Evolutionary conservation across 2,888 invertebrate genomes (phyloP), one percentile per base, ranked within the genome.

Genomic region (Drosophila glabriapex): DNA sequence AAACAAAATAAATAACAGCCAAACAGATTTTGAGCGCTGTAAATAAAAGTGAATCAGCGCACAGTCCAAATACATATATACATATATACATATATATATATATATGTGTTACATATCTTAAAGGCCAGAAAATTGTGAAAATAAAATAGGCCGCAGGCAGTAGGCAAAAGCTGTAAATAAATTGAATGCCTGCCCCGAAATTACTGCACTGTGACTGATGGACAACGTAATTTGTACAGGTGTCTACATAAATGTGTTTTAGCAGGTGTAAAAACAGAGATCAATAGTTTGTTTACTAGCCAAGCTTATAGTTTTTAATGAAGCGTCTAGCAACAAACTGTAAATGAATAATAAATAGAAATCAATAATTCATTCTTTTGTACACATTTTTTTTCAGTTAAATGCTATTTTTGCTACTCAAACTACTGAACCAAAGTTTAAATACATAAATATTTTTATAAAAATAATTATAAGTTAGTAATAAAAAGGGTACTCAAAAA

Each of bases 1-100:
- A 82, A 82, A 69, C 73, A 72, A 87, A 83, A 87, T 83, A 83
- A 83, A 86, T 89, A 84, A 78, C 41, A 73, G 56, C 53, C 66
- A 82, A 76, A 76, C 76, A 59, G 50, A 65, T 68, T 73, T 82
- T 62, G 53, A 82, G 56, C 39, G 43, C 50, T 74, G 71, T 63
- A 80, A 82, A 68, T 76, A 77, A 67, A 75, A 65, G 33, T 41
- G 22, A 64, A 61, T 65, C 39, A 53, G 25, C 54, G 19, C 43
- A 37, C 6, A 39, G n/a, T 22, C 16, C 19, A 65, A 58, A 63
- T 31, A 53, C 10, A 53, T 19, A 5, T 9, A 49, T 5, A 25
- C 0, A 3, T 29, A 29, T 50, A 19, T 29, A 19, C 1, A 19
- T 5, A 31, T 50, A 52, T 52, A 29, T 31, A 16, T 19, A 1